Conservation (phyloP, 2,113 vertebrate genomes). For the Greenwoodochromis staneri region DNA sequence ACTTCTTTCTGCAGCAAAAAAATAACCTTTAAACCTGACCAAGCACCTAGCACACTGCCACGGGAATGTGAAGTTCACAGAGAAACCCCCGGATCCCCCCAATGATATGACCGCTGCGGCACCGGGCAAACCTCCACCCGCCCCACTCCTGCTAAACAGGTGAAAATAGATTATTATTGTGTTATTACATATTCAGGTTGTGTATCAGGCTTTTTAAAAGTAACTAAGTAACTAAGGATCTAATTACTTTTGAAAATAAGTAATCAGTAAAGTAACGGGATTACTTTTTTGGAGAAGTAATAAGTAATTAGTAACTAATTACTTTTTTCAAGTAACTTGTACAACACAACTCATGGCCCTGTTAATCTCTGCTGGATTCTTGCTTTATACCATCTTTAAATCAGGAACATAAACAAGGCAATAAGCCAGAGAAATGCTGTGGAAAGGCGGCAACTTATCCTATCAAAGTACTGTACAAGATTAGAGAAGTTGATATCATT, state of each 20-base stretch:
- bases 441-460: not conserved
- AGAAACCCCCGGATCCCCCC: not conserved
- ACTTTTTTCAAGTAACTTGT: not conserved
- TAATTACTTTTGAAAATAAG: not conserved
- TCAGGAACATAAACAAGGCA: not conserved
- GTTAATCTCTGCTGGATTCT: not conserved
- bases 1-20: not conserved
- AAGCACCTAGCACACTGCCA: not conserved
- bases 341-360: not conserved
- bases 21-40: not conserved
- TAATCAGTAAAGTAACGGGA: not conserved
- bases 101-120: not conserved
- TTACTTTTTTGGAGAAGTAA: not conserved
- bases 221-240: not conserved
- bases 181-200: not conserved
- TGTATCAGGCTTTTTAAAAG: accelerated
- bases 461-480: not conserved
- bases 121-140: not conserved
- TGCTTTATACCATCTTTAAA: not conserved
- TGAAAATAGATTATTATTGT: not conserved
- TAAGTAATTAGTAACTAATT: not conserved
- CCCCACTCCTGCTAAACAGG: not conserved
- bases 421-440: not conserved
- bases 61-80: not conserved
- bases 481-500: not conserved